Evolutionary conservation across 1,140 invertebrate species (phyloP).

Genomic region (Diprion similis): DNA sequence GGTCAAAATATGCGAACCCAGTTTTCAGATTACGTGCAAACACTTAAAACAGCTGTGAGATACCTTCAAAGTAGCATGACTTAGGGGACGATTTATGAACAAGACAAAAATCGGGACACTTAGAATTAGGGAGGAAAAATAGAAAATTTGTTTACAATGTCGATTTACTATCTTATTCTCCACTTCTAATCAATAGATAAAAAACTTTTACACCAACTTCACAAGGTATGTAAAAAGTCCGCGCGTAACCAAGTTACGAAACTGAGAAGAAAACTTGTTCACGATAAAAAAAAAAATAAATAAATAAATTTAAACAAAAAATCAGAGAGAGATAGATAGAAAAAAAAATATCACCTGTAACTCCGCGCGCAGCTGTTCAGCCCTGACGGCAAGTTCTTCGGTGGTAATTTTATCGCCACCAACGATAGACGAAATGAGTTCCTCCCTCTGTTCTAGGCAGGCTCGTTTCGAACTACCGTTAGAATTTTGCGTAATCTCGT

Average conservation of each 20-base stretch:
- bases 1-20: conserved; percentile 40
- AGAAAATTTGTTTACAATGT: no score
- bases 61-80: no score
- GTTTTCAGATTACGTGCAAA: background rate
- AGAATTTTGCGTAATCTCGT: conserved; percentile 38
- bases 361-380: conserved; percentile 50
- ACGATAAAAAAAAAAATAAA: background rate
- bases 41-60: no score
- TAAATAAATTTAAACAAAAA: background rate
- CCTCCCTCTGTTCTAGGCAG: conserved; percentile 51
- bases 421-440: conserved; percentile 49
- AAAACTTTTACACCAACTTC: no score
- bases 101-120: no score
- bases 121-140: no score
- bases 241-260: no score
- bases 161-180: no score
- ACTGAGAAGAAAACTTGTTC: no score
- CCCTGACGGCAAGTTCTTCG: conserved; percentile 49
- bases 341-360: conserved; percentile 41
- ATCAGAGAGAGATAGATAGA: background rate
- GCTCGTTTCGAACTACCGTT: conserved; percentile 45
- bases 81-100: no score
- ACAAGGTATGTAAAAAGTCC: no score
- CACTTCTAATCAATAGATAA: no score
- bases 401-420: conserved; percentile 37